These are phyloP conservation scores for Psittacara wagleri DNA, from an alignment of 2,113 vertebrate species.

Conservation along the genomic window DNA sequence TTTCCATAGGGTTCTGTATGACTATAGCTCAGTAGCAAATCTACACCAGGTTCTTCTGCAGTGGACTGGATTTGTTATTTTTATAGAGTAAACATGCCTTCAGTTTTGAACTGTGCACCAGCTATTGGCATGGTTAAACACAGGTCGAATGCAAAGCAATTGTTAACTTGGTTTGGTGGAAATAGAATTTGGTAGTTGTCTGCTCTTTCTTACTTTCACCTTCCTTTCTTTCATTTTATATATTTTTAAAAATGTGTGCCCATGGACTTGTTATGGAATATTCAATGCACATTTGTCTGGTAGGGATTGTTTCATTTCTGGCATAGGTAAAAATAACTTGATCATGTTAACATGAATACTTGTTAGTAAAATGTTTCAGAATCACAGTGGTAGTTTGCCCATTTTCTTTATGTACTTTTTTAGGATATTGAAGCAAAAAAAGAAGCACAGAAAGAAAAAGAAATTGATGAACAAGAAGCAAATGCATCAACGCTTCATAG, in stretches of 20 bases:
- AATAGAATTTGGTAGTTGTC: not conserved
- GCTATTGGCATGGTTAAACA: not conserved
- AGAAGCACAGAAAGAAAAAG: constrained; percentile 98
- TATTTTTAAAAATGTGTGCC: not conserved
- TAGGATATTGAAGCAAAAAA: constrained; percentile 98
- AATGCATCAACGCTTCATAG: constrained; percentile 91
- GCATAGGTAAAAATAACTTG: not conserved
- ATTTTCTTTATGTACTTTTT: not conserved
- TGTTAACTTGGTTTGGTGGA: not conserved
- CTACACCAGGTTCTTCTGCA: not conserved
- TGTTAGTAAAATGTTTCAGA: not conserved
- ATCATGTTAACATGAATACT: not conserved
- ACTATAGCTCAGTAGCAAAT: not conserved
- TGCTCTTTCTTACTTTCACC: not conserved
- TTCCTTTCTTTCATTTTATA: not conserved
- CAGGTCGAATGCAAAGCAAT: not conserved
- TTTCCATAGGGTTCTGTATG: not conserved
- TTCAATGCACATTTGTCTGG: not conserved
- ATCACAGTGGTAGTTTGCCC: not conserved
- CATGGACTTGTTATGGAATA: accelerated
- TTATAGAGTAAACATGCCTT: not conserved
- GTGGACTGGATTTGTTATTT: not conserved
- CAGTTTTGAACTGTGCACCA: not conserved
- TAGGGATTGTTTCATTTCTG: not conserved
- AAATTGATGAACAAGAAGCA: constrained; percentile 97